phyloP scores from a whole-genome alignment of 2,888 invertebrate genomes.

The Drosophila pseudotakahashii region DNA sequence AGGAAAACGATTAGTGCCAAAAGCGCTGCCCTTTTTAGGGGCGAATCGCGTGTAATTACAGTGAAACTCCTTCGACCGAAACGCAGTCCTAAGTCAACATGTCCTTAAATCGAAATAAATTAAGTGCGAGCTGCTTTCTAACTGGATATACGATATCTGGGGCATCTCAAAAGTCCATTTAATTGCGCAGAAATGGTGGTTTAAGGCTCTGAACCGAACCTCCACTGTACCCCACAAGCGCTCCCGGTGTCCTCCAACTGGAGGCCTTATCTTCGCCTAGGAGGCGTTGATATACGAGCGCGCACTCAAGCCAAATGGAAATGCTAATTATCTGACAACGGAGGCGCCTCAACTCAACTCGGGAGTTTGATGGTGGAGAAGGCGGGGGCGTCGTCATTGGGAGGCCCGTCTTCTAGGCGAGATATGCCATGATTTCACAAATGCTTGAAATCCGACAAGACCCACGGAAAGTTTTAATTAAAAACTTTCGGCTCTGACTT shows the following conservation, averaged over 20 bases:
- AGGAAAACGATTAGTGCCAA: slow-evolving; percentile 27
- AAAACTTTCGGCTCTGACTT: slow-evolving; percentile 68
- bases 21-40: background rate
- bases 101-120: slow-evolving; percentile 3
- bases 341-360: slow-evolving; percentile 28
- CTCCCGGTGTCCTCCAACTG: slow-evolving; percentile 28
- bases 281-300: slow-evolving; percentile 43
- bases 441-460: slow-evolving; percentile 68
- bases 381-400: no score
- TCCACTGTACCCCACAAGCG: slow-evolving; percentile 16
- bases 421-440: slow-evolving; percentile 64
- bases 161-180: background rate
- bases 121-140: background rate
- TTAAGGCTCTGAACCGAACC: background rate
- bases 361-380: slow-evolving; percentile 35
- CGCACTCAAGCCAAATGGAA: slow-evolving; percentile 59
- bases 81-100: background rate
- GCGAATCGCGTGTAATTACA: background rate
- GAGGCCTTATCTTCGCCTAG: slow-evolving; percentile 30
- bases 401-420: slow-evolving; percentile 46
- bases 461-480: slow-evolving; percentile 71
- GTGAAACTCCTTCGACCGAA: background rate
- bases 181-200: no score
- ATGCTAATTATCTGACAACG: slow-evolving; percentile 77
- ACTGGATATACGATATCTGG: background rate